Evolutionary conservation across 1,140 invertebrate genomes (phyloP).

Genomic region (Lepidurus arcticus): DNA sequence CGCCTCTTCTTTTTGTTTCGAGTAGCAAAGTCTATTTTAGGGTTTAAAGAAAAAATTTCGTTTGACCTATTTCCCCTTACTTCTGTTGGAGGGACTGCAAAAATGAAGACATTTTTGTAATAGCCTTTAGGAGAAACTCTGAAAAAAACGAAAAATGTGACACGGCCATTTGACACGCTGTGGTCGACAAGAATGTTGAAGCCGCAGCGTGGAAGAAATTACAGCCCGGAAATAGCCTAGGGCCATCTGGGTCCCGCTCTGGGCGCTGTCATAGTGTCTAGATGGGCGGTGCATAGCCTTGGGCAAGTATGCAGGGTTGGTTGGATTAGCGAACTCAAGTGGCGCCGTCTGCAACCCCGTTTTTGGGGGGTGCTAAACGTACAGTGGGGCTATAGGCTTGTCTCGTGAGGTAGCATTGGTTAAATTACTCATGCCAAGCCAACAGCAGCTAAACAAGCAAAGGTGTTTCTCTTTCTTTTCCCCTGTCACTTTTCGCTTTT

Average conservation of each 20-base stretch:
- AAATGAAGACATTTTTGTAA: neutral
- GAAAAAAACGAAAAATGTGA: slow-evolving; percentile 9
- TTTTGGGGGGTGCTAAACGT: slow-evolving; percentile 7
- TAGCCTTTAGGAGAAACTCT: neutral
- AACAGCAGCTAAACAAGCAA: slow-evolving; percentile 3
- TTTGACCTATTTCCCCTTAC: neutral
- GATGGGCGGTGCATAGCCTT: neutral
- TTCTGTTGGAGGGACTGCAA: neutral
- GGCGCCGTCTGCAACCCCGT: neutral
- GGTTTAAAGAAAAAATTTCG: neutral
- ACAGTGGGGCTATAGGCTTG: neutral
- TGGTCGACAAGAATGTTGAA: slow-evolving; percentile 15
- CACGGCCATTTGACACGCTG: slow-evolving; percentile 6
- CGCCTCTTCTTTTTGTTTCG: no score
- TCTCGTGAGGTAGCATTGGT: neutral
- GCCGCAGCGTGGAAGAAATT: slow-evolving; percentile 9
- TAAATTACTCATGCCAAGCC: neutral
- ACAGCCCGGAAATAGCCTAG: slow-evolving; percentile 20
- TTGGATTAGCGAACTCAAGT: neutral
- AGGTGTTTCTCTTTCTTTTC: neutral
- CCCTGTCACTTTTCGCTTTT: slow-evolving; percentile 1
- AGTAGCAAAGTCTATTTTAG: neutral
- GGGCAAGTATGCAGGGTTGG: neutral
- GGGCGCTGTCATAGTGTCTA: neutral
- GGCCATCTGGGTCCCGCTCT: slow-evolving; percentile 7